phyloP scores from a whole-genome alignment of 2,113 vertebrate species.

The Prinia subflava region DNA sequence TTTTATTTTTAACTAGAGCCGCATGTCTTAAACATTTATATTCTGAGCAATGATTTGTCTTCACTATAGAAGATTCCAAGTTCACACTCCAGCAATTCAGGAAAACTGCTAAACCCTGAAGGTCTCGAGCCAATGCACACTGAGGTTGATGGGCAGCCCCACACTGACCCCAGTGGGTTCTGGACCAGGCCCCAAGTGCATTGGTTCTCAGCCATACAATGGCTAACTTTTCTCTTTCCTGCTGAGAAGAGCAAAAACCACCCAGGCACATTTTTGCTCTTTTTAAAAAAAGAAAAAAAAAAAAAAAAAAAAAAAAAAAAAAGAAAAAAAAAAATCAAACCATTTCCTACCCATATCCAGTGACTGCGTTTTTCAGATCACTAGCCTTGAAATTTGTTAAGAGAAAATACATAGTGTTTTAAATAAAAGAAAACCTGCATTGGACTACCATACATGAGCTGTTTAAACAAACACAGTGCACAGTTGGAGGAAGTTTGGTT shows the following conservation, averaged over 20 bases:
- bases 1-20: conserved; percentile 47
- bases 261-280: conserved; percentile 58
- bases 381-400: conserved; percentile 59
- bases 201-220: conserved; percentile 67
- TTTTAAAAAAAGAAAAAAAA: neutral
- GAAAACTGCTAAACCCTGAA: conserved; percentile 41
- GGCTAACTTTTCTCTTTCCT: conserved; percentile 63
- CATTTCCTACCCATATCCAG: conserved; percentile 73
- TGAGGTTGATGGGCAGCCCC: neutral
- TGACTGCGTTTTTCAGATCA: conserved; percentile 65
- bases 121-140: neutral
- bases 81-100: conserved; percentile 64
- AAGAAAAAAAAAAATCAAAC: neutral
- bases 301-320: neutral
- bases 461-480: conserved; percentile 84
- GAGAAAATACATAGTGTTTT: conserved; percentile 75
- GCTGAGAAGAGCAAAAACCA: conserved; percentile 62
- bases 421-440: conserved; percentile 68
- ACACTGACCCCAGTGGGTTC: neutral
- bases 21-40: conserved; percentile 62
- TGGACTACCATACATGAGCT: conserved; percentile 73
- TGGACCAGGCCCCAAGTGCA: conserved; percentile 54
- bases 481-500: conserved; percentile 83
- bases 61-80: conserved; percentile 65
- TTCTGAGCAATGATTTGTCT: conserved; percentile 63